A percentile compares a stretch with the other conserved stretches of the same genome.
Evolutionary conservation across 2,113 vertebrate species (phyloP).

Genomic region (Alces alces): DNA sequence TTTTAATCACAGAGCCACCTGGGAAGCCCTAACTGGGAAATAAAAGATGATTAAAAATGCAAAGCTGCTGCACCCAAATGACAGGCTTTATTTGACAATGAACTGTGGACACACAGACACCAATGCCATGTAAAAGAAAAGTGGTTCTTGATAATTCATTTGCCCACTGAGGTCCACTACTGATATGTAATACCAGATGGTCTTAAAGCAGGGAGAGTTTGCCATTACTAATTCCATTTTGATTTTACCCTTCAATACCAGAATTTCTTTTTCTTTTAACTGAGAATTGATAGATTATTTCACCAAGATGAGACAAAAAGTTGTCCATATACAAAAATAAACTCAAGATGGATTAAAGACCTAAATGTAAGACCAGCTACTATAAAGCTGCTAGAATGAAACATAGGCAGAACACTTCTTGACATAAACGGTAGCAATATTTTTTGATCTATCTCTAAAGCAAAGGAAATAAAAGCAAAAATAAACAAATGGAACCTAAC

Average conservation of each 20-base stretch:
- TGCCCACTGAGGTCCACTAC: not conserved
- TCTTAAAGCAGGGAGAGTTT: conserved; percentile 14
- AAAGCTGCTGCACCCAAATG: not conserved
- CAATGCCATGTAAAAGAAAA: conserved; percentile 28
- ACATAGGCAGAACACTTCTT: not conserved
- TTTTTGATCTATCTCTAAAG: not conserved
- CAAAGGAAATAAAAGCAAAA: not conserved
- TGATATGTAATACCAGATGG: not conserved
- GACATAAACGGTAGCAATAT: not conserved
- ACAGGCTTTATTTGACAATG: conserved; percentile 36
- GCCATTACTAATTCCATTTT: conserved; percentile 31
- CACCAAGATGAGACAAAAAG: conserved; percentile 23
- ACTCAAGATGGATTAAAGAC: not conserved
- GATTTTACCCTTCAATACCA: conserved; percentile 24
- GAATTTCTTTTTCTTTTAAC: not conserved
- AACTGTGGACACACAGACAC: conserved; percentile 34
- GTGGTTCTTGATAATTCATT: conserved; percentile 16
- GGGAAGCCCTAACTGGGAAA: not conserved
- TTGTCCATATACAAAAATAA: not conserved
- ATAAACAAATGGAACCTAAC: not conserved
- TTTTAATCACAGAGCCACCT: not conserved
- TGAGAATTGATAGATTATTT: conserved; percentile 41
- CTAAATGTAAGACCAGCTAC: not conserved
- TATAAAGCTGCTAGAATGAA: not conserved
- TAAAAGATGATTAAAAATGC: conserved; percentile 54